phyloP scores from a whole-genome alignment of 1,140 invertebrate species.

The Radopholus similis region DNA sequence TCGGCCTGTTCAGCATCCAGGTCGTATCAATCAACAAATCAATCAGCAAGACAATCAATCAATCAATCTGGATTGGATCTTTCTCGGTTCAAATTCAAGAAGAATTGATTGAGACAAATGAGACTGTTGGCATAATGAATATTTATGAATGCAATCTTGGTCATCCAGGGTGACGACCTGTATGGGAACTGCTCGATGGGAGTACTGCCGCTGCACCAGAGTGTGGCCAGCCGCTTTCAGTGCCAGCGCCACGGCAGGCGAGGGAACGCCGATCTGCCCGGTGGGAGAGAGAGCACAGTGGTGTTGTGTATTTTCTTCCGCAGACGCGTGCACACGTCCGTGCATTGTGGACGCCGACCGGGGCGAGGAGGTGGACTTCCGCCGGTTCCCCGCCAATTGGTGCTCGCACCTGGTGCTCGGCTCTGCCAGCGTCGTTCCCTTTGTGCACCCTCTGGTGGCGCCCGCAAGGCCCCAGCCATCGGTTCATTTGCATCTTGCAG shows the following conservation, averaged over 20 bases:
- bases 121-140: no score
- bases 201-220: constrained; percentile 14
- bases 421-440: neutral
- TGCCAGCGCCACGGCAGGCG: constrained; percentile 1
- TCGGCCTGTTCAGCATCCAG: constrained; percentile 25
- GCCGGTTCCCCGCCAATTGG: constrained; percentile 9
- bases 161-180: constrained; percentile 14
- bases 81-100: no score
- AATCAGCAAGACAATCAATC: no score
- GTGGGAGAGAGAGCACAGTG: neutral
- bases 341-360: constrained; percentile 17
- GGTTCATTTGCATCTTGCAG: no score
- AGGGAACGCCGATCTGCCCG: neutral
- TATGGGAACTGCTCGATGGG: constrained; percentile 5
- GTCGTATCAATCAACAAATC: neutral
- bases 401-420: constrained; percentile 20
- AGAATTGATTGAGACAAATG: no score
- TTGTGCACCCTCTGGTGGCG: neutral
- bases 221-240: neutral
- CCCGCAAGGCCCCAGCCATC: no score
- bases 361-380: constrained; percentile 7
- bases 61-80: no score
- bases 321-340: constrained; percentile 17
- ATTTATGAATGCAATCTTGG: no score
- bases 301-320: neutral